These are phyloP conservation scores for Macropus fuliginosus DNA, from an alignment of 2,797 vertebrate genomes.

Conservation along the genomic window DNA sequence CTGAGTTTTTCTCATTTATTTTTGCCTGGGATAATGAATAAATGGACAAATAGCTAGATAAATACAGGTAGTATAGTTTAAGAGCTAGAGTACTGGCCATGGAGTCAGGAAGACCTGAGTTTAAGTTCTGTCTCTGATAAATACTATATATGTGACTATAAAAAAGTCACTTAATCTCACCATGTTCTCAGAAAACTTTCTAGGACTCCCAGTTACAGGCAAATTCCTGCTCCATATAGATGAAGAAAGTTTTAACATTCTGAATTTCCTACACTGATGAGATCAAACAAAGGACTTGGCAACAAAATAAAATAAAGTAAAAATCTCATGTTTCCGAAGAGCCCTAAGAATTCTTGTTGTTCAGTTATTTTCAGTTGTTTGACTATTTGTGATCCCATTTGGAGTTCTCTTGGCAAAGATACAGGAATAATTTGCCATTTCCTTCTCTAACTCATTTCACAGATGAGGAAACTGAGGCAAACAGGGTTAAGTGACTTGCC, in stretches of 20 bases:
- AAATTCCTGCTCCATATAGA: not conserved
- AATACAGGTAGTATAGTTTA: not conserved
- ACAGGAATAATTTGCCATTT: too few species aligned
- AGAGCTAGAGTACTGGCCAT: not conserved
- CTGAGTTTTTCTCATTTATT: not conserved
- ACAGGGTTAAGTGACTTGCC: too few species aligned
- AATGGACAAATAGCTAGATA: not conserved
- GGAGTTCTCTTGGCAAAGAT: too few species aligned
- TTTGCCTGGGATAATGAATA: not conserved
- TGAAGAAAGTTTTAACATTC: not conserved
- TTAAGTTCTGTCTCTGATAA: not conserved
- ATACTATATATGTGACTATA: not conserved
- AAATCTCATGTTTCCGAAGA: too few species aligned
- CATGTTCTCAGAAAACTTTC: not conserved
- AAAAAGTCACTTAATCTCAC: not conserved
- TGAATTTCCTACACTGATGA: not conserved
- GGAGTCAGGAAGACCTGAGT: not conserved
- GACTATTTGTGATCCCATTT: too few species aligned
- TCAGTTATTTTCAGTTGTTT: too few species aligned
- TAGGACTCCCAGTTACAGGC: too few species aligned
- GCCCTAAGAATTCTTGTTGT: too few species aligned
- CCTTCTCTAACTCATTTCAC: too few species aligned
- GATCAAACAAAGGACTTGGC: not conserved
- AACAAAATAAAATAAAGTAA: not conserved
- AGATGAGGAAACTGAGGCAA: too few species aligned